Evolutionary conservation across 1,140 invertebrate species (phyloP).

Genomic region (Drosophila nigrodunni): DNA sequence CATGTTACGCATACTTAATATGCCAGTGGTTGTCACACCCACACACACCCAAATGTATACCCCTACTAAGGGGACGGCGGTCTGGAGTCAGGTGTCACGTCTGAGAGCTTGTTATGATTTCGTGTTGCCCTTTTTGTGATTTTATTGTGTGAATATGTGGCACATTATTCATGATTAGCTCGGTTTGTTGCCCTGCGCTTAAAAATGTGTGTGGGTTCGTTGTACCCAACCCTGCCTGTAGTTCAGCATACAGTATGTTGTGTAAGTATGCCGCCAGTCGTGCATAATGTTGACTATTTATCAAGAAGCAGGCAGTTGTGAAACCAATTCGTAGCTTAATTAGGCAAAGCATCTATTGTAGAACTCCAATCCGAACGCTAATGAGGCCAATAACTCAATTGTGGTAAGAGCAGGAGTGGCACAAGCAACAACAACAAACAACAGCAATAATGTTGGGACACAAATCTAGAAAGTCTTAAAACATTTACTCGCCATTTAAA

Average conservation of each 20-base stretch:
- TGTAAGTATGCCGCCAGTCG: constrained; percentile 24
- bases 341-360: constrained; percentile 25
- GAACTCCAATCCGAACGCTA: constrained; percentile 37
- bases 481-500: constrained; percentile 79
- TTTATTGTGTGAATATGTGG: constrained; percentile 77
- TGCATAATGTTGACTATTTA: constrained; percentile 35
- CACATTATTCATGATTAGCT: constrained; percentile 79
- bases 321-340: constrained; percentile 28
- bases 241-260: constrained; percentile 10
- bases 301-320: constrained; percentile 23
- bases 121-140: constrained; percentile 68
- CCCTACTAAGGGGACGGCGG: constrained; percentile 4
- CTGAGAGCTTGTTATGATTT: constrained; percentile 70
- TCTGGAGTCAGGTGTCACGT: constrained; percentile 19
- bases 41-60: background rate
- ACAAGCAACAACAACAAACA: constrained; percentile 5
- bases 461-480: constrained; percentile 65
- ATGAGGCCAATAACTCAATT: constrained; percentile 76
- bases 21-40: constrained; percentile 11
- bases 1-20: constrained; percentile 80
- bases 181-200: constrained; percentile 62
- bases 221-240: constrained; percentile 3
- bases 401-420: constrained; percentile 49
- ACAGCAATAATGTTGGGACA: constrained; percentile 31
- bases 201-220: constrained; percentile 38